Evolutionary conservation across 2,113 vertebrate species (phyloP), one percentile per base, ranked within the genome.

Genomic region (Melanerpes aurifrons): DNA sequence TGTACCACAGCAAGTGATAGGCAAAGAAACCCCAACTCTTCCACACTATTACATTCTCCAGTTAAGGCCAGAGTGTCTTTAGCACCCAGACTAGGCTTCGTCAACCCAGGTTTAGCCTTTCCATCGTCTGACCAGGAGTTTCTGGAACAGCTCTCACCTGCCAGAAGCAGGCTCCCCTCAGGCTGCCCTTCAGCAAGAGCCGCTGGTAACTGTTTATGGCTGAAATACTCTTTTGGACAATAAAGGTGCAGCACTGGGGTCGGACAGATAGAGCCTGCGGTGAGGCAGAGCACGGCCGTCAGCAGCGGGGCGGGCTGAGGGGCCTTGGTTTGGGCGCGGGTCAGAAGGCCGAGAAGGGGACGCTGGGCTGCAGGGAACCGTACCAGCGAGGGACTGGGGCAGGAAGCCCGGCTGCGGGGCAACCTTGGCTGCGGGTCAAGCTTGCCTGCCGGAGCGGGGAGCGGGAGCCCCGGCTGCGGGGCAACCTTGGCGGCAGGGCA

Each of bases 51-150:
- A 15, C 21, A 17, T 28, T 43, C 22, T 22, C 25, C 9, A 2
- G 15, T 22, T 29, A 7, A 35, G 25, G 15, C 32, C 21, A 4
- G 13, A 50, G 63, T 17, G 2, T 16, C 28, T 14, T 16, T 6
- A 61, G 47, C 47, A 31, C 18, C 25, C n/a, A 25, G 76, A 13
- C 26, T 3, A 24, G 12, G 31, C 14, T 37, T 16, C 3, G 7
- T 3, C 20, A 58, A 14, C 1, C 6, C 17, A 8, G 4, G 0
- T 16, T 57, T 16, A 21, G 26, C 5, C 21, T 25, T n/a, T 10
- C 24, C 4, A 9, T 7, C 47, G 15, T 32, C 32, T 3, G 14
- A 14, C 9, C 1, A 7, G 9, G 26, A 19, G 12, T 8, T 22
- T 5, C 21, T 6, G 35, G 26, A 54, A 28, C 68, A 24, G 63